Conservation (phyloP, 2,113 vertebrate species). For the Trinectes maculatus region DNA sequence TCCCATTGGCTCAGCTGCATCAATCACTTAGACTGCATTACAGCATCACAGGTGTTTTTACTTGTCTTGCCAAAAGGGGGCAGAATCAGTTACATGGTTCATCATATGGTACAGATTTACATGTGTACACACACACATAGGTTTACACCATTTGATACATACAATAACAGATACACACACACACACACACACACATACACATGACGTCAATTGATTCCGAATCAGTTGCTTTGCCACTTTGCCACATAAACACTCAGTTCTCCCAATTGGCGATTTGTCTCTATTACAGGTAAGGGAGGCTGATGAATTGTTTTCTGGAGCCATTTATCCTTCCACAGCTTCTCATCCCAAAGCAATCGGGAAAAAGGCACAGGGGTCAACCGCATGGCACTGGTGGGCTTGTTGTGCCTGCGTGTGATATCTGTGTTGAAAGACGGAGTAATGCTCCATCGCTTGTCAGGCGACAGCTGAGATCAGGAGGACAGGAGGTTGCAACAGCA, state of each 20-base stretch:
- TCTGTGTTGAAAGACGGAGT: slow-evolving; percentile 24
- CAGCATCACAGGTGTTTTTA: no score
- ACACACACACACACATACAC: background rate
- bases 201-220: background rate
- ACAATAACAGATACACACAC: background rate
- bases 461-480: slow-evolving; percentile 59
- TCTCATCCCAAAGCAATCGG: slow-evolving; percentile 20
- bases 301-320: slow-evolving; percentile 37
- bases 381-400: background rate
- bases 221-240: background rate
- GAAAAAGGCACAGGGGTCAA: slow-evolving; percentile 16
- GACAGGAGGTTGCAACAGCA: background rate
- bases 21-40: slow-evolving; percentile 5
- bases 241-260: slow-evolving; percentile 22
- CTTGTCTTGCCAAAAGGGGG: slow-evolving; percentile 36
- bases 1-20: slow-evolving; percentile 33
- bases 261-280: slow-evolving; percentile 38
- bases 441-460: slow-evolving; percentile 51
- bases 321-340: slow-evolving; percentile 36
- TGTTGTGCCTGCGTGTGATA: background rate
- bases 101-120: background rate
- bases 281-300: slow-evolving; percentile 36
- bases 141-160: background rate
- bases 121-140: background rate
- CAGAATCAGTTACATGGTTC: background rate